These are phyloP conservation scores for Dipodomys merriami DNA, from an alignment of 2,113 vertebrate genomes.

Conservation along the genomic window DNA sequence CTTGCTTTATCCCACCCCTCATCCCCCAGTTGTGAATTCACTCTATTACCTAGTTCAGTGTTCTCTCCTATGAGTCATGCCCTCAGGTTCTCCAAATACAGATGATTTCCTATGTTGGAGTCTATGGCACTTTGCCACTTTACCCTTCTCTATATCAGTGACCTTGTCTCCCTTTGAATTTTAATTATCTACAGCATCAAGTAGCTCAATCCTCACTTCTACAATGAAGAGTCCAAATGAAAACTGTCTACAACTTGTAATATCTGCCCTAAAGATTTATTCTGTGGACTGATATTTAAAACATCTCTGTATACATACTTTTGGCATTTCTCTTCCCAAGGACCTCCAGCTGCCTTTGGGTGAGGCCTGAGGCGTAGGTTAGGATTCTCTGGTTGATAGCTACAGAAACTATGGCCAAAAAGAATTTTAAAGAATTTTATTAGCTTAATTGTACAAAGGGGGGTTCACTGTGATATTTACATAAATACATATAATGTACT, in stretches of 20 bases:
- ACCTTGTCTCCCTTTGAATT: background rate
- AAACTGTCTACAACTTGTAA: background rate
- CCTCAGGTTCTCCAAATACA: background rate
- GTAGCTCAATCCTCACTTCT: background rate
- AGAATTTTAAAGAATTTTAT: background rate
- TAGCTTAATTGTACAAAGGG: too few species aligned
- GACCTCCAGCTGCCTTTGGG: background rate
- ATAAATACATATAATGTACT: too few species aligned
- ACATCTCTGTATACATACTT: background rate
- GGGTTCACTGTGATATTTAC: too few species aligned
- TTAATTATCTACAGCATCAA: background rate
- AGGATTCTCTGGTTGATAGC: background rate
- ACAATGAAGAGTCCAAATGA: background rate
- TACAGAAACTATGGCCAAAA: background rate
- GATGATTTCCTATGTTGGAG: background rate
- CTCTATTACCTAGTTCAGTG: background rate
- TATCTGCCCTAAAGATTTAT: background rate
- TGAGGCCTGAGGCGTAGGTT: background rate
- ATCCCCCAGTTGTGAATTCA: background rate
- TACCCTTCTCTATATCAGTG: background rate
- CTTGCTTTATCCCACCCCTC: background rate
- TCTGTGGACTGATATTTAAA: background rate
- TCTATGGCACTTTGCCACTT: background rate
- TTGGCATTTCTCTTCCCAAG: background rate
- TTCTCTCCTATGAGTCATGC: background rate